Conservation (phyloP, 2,113 vertebrate genomes). For the Solea solea region DNA sequence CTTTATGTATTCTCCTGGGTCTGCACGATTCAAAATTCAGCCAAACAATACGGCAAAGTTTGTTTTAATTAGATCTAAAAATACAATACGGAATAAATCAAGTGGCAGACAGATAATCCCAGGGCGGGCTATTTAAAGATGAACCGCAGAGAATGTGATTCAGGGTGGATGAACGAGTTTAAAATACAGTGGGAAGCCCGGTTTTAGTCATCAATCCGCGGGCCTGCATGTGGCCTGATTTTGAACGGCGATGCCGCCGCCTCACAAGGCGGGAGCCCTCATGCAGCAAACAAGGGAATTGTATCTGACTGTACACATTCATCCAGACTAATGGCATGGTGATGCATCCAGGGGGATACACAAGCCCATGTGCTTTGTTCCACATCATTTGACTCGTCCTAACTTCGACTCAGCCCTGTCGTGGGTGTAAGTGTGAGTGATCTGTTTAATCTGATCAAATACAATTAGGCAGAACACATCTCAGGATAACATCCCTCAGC, state of each 20-base stretch:
- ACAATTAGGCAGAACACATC: conserved; percentile 69
- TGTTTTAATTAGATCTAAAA: conserved; percentile 74
- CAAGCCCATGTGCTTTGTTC: conserved; percentile 73
- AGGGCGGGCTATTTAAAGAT: conserved; percentile 65
- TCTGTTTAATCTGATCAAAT: conserved; percentile 73
- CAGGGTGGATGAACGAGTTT: conserved; percentile 67
- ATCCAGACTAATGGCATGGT: conserved; percentile 67
- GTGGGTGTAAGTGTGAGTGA: conserved; percentile 56
- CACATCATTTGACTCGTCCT: conserved; percentile 70
- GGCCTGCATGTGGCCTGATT: conserved; percentile 59
- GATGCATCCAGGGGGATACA: conserved; percentile 64
- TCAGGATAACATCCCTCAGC: conserved; percentile 53
- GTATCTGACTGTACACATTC: conserved; percentile 70
- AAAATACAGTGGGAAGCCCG: conserved; percentile 53
- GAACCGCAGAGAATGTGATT: conserved; percentile 51
- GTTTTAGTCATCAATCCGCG: conserved; percentile 62
- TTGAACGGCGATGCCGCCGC: conserved; percentile 36
- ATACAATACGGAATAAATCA: conserved; percentile 71
- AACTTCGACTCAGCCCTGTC: conserved; percentile 54
- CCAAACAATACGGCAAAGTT: conserved; percentile 63
- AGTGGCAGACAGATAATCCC: conserved; percentile 51
- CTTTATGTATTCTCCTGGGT: conserved; percentile 52
- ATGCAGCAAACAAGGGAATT: conserved; percentile 67
- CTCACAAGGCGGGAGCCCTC: conserved; percentile 62
- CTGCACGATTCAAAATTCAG: conserved; percentile 29